These are phyloP conservation scores for Petroica traversi DNA, from an alignment of 2,113 vertebrate species.

Conservation along the genomic window DNA sequence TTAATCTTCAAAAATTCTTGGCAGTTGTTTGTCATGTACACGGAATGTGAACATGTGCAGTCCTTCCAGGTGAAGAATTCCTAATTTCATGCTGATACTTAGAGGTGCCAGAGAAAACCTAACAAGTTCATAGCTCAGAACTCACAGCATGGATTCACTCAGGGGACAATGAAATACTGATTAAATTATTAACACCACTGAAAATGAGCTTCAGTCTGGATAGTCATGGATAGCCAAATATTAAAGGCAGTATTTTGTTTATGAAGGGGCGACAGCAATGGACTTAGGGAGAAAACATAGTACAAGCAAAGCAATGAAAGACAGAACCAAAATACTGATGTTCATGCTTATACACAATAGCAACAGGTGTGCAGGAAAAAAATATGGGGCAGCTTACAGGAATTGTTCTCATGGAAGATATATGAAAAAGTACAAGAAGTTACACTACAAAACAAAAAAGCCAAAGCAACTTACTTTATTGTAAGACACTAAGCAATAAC, in stretches of 20 bases:
- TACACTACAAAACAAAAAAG: not conserved
- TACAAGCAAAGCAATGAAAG: not conserved
- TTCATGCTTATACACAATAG: not conserved
- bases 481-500: not conserved
- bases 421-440: not conserved
- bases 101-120: not conserved
- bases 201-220: not conserved
- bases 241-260: not conserved
- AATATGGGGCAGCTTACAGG: not conserved
- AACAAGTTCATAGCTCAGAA: not conserved
- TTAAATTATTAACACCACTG: not conserved
- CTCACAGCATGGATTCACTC: not conserved
- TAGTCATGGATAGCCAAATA: not conserved
- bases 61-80: not conserved
- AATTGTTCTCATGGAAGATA: not conserved
- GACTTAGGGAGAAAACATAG: not conserved
- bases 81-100: not conserved
- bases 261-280: not conserved
- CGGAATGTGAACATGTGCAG: not conserved
- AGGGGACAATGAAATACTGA: not conserved
- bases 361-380: not conserved
- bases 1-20: not conserved
- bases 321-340: not conserved
- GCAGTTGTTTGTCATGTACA: not conserved
- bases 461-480: not conserved